Evolutionary conservation across 2,113 vertebrate species (phyloP).

Genomic region (Labeo catla): DNA sequence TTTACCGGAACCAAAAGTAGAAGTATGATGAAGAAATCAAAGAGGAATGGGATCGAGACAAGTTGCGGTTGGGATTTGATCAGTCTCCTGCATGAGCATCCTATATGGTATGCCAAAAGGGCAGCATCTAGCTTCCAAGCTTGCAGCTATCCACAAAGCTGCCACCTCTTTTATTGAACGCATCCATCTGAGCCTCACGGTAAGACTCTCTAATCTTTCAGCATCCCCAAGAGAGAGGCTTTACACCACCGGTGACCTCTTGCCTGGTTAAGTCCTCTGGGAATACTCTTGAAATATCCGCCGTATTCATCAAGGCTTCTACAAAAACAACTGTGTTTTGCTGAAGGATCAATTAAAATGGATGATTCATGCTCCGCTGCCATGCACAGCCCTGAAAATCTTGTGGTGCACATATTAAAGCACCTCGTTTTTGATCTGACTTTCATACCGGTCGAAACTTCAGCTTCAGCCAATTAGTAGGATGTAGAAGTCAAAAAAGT

Average conservation of each 20-base stretch:
- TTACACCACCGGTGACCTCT: conserved; percentile 28
- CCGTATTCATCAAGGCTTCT: conserved; percentile 35
- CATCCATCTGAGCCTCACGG: conserved; percentile 35
- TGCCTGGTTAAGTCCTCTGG: not conserved
- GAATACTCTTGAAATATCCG: conserved; percentile 47
- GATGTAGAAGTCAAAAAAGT: not conserved
- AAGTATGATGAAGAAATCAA: not conserved
- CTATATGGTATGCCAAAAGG: not conserved
- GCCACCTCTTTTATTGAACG: conserved; percentile 48
- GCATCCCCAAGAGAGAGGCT: conserved; percentile 19
- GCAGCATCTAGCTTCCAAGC: not conserved
- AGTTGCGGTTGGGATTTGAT: not conserved
- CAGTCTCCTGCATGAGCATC: not conserved
- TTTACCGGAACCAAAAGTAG: not conserved
- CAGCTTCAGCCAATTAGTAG: conserved; percentile 23
- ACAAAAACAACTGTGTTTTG: conserved; percentile 1
- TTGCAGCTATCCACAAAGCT: conserved; percentile 19
- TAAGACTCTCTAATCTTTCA: conserved; percentile 41
- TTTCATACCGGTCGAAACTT: conserved; percentile 1
- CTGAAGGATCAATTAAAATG: conserved; percentile 17
- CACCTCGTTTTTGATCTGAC: conserved; percentile 26
- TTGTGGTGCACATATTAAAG: not conserved
- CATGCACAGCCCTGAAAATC: too few relatives aligned
- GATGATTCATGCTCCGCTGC: too few relatives aligned
- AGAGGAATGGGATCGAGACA: not conserved